Evolutionary conservation across 2,888 invertebrate species (phyloP).

Genomic region (Pandemis heparana): DNA sequence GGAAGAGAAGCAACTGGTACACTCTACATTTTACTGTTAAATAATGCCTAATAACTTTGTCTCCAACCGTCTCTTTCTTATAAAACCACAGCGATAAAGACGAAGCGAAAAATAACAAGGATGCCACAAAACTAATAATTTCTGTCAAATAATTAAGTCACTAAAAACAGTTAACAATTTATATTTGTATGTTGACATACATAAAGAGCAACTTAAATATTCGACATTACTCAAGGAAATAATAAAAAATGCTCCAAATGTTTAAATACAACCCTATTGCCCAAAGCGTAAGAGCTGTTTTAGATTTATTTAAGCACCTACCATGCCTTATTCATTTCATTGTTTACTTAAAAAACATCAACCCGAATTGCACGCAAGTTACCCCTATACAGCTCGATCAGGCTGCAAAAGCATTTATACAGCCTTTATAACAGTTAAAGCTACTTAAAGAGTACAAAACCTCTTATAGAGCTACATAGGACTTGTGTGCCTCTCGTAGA

Average conservation of each 20-base stretch:
- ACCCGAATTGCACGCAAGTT: neutral
- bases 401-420: neutral
- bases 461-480: neutral
- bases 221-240: neutral
- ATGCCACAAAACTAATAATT: too few relatives aligned
- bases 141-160: too few relatives aligned
- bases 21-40: too few relatives aligned
- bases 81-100: too few relatives aligned
- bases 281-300: constrained; percentile 43
- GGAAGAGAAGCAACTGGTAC: too few relatives aligned
- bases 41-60: too few relatives aligned
- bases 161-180: too few relatives aligned
- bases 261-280: neutral
- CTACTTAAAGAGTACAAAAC: neutral
- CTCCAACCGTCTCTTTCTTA: too few relatives aligned
- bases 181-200: too few relatives aligned
- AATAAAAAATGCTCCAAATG: neutral
- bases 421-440: neutral
- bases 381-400: neutral
- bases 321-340: constrained; percentile 1
- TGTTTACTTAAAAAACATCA: neutral
- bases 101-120: too few relatives aligned
- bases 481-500: neutral
- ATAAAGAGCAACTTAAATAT: neutral
- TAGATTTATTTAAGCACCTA: neutral